phyloP scores from a whole-genome alignment of 2,888 invertebrate species.

The Tetramorium bicarinatum region DNA sequence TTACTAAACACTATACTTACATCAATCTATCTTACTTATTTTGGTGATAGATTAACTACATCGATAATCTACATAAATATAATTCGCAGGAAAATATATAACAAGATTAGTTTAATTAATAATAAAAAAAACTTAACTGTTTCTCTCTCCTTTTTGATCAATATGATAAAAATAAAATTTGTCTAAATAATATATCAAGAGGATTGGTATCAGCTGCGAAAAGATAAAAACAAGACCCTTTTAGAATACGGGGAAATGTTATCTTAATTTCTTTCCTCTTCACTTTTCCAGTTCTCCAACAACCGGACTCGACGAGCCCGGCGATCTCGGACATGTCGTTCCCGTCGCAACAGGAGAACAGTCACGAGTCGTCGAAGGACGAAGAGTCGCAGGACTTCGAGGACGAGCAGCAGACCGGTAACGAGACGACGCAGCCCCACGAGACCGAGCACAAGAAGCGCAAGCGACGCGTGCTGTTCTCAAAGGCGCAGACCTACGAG shows the following conservation, averaged over 20 bases:
- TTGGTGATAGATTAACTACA: neutral
- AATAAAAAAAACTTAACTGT: neutral
- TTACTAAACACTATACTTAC: conserved; percentile 56
- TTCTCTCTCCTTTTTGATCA: neutral
- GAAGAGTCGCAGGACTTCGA: conserved; percentile 86
- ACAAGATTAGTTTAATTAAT: conserved; percentile 2
- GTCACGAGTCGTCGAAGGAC: conserved; percentile 81
- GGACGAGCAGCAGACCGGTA: conserved; percentile 84
- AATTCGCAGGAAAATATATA: neutral
- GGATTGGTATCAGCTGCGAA: neutral
- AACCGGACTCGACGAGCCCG: conserved; percentile 95
- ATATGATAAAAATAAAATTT: neutral
- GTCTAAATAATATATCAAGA: neutral
- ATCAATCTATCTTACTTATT: conserved; percentile 59
- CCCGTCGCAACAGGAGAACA: conserved; percentile 85
- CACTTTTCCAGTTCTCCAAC: conserved; percentile 88
- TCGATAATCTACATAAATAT: neutral
- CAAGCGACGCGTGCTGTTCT: conserved; percentile 98
- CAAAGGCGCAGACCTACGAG: conserved; percentile 99
- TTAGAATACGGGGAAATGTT: neutral
- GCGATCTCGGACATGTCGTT: conserved; percentile 91
- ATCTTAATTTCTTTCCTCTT: neutral
- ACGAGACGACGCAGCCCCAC: conserved; percentile 83
- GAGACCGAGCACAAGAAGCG: conserved; percentile 92
- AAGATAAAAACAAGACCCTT: conserved; percentile 19